Evolutionary conservation across 2,888 invertebrate genomes (phyloP).

Genomic region (Cephalotes varians): DNA sequence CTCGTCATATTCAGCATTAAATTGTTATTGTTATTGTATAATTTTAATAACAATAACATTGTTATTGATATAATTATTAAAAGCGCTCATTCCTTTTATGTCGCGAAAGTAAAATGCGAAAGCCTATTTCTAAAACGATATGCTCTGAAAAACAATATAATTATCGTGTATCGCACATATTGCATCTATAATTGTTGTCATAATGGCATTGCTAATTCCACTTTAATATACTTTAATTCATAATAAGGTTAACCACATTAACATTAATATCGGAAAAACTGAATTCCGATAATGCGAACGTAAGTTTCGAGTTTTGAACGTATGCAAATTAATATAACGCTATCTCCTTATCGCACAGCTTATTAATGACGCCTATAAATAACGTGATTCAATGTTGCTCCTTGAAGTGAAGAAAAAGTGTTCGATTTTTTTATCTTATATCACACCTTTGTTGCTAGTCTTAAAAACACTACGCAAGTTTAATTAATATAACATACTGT

Average conservation of each 20-base stretch:
- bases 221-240: neutral
- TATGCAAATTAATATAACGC: neutral
- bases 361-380: no score
- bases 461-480: slow-evolving; percentile 12
- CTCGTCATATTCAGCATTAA: slow-evolving; percentile 49
- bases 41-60: neutral
- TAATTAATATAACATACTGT: slow-evolving; percentile 27
- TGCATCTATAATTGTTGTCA: neutral
- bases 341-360: neutral
- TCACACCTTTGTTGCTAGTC: neutral
- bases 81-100: neutral
- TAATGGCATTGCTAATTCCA: neutral
- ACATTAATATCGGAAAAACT: neutral
- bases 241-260: neutral
- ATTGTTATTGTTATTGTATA: neutral
- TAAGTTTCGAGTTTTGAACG: neutral
- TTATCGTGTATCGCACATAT: neutral
- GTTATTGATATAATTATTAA: slow-evolving; percentile 43
- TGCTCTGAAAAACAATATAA: slow-evolving; percentile 10
- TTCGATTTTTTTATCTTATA: neutral
- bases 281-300: neutral
- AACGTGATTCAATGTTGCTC: neutral
- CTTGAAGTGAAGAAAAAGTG: neutral
- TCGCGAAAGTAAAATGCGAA: neutral
- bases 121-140: neutral